Percentiles rank a stretch among this genome's conserved stretches.
Evolutionary conservation across 2,888 invertebrate genomes (phyloP).

Genomic region (Nomada goodeniana): DNA sequence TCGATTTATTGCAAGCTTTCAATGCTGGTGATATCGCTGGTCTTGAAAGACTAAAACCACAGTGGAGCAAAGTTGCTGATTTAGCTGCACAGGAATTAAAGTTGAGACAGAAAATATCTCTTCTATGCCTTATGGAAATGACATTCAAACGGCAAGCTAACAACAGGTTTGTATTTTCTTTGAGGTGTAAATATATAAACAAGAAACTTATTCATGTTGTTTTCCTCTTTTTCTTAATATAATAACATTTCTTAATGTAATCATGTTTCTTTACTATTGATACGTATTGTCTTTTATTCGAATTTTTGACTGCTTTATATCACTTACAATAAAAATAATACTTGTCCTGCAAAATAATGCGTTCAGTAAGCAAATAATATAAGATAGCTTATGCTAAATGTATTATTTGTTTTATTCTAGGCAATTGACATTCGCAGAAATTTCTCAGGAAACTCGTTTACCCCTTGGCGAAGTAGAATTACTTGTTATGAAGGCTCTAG

Average conservation of each 20-base stretch:
- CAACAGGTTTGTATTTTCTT: constrained; percentile 85
- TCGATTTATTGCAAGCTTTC: constrained; percentile 93
- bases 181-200: too few species aligned
- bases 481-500: constrained; percentile 98
- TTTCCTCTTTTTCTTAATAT: too few species aligned
- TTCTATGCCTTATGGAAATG: constrained; percentile 99
- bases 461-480: constrained; percentile 95
- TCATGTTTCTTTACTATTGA: too few species aligned
- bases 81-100: constrained; percentile 92
- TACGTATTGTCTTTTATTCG: too few species aligned
- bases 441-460: constrained; percentile 93
- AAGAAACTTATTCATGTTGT: too few species aligned
- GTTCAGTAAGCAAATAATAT: background rate
- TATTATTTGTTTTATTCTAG: constrained; percentile 77
- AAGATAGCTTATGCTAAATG: background rate
- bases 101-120: constrained; percentile 95
- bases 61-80: constrained; percentile 93
- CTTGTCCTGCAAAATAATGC: too few species aligned
- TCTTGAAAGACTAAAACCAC: constrained; percentile 89
- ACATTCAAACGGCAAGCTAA: constrained; percentile 97
- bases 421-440: constrained; percentile 95
- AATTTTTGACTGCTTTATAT: too few species aligned
- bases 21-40: constrained; percentile 92
- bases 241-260: background rate
- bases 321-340: too few species aligned